Conservation (phyloP, 2,113 vertebrate species). For the Pseudonaja textilis region DNA sequence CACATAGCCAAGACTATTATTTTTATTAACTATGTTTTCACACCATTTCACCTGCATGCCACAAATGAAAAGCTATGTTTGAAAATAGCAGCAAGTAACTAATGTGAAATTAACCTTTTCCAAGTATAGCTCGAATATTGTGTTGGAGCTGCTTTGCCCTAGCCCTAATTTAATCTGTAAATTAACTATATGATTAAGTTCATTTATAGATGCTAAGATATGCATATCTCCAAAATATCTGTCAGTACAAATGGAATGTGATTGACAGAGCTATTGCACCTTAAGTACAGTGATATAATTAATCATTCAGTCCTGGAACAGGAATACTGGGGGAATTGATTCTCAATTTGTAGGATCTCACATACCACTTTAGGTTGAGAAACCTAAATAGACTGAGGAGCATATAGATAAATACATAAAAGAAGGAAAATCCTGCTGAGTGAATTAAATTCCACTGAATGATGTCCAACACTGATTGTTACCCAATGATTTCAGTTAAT, state of each 20-base stretch:
- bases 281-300: neutral
- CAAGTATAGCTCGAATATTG: neutral
- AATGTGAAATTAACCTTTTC: constrained; percentile 23
- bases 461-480: neutral
- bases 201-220: neutral
- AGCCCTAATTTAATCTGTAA: neutral
- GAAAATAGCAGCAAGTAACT: constrained; percentile 42
- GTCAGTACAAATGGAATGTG: no score
- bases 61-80: constrained; percentile 51
- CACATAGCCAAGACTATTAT: no score
- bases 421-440: neutral
- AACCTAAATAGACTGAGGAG: neutral
- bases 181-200: neutral
- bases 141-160: neutral
- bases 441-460: neutral
- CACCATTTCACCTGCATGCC: constrained; percentile 32
- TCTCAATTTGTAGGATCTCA: neutral
- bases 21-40: constrained; percentile 52
- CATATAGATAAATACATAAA: neutral
- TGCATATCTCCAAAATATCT: neutral
- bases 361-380: neutral
- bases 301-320: neutral
- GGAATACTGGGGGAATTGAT: neutral
- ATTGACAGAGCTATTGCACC: neutral
- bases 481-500: neutral